Evolutionary conservation across 2,113 vertebrate species (phyloP).

Genomic region (Xenopus laevis): DNA sequence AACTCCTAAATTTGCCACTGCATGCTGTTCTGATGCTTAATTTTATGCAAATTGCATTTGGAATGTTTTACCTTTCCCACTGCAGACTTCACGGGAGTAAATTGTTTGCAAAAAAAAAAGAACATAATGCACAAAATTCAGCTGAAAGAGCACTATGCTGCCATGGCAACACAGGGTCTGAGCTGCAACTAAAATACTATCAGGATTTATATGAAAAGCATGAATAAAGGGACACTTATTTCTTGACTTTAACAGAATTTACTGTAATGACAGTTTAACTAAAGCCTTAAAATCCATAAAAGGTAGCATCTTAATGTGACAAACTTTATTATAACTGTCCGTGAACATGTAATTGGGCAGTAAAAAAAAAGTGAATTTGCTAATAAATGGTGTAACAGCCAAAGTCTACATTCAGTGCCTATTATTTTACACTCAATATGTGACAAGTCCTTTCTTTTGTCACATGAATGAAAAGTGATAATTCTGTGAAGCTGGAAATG

Average conservation of each 20-base stretch:
- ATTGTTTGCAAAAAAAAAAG: background rate
- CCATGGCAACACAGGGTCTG: conserved; percentile 31
- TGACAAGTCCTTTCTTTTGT: background rate
- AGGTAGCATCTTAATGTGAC: background rate
- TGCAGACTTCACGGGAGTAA: background rate
- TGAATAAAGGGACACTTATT: conserved; percentile 14
- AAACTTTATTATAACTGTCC: background rate
- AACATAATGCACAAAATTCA: conserved; percentile 28
- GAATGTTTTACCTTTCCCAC: background rate
- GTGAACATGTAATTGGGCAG: conserved; percentile 1
- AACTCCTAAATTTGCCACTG: background rate
- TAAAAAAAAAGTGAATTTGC: conserved; percentile 7
- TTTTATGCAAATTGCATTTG: background rate
- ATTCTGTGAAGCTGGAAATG: no score
- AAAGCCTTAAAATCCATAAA: conserved; percentile 12
- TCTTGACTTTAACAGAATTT: background rate
- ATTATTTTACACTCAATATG: background rate
- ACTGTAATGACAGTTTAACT: conserved; percentile 5
- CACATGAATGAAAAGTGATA: no score
- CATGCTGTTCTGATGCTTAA: background rate
- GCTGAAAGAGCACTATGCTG: conserved; percentile 17
- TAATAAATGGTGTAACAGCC: background rate
- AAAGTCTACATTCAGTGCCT: background rate
- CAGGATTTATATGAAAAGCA: conserved; percentile 28
- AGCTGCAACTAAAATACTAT: conserved; percentile 11